Conservation (phyloP, 1,140 invertebrate genomes). For the Halotydeus destructor region DNA sequence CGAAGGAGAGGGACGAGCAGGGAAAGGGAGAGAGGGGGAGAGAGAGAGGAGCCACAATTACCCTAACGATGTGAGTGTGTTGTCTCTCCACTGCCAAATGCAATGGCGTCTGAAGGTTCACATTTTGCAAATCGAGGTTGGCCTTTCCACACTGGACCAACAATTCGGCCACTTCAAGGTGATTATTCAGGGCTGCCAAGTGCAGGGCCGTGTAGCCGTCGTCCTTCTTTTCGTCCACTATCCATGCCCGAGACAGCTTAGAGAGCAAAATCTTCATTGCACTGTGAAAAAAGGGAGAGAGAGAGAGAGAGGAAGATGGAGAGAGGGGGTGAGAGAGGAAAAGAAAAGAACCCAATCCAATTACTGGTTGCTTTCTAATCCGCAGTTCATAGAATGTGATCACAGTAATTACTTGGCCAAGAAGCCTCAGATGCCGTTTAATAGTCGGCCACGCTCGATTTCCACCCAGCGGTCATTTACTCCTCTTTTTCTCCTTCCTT, state of each 20-base stretch:
- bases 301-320: slow-evolving; percentile 24
- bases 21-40: neutral
- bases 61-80: slow-evolving; percentile 78
- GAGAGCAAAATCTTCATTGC: slow-evolving; percentile 80
- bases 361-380: too few species aligned
- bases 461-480: too few species aligned
- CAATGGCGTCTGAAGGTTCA: slow-evolving; percentile 85
- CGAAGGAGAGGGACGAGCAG: neutral
- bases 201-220: slow-evolving; percentile 92
- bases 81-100: slow-evolving; percentile 87
- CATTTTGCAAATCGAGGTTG: slow-evolving; percentile 72
- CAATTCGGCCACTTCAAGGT: slow-evolving; percentile 85
- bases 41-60: too few species aligned
- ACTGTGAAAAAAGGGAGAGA: slow-evolving; percentile 34
- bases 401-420: too few species aligned
- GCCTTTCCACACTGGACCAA: slow-evolving; percentile 52
- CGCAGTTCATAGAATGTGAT: too few species aligned
- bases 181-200: slow-evolving; percentile 85
- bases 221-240: slow-evolving; percentile 94
- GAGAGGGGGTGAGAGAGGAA: slow-evolving; percentile 30
- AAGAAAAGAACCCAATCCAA: too few species aligned
- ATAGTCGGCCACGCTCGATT: too few species aligned
- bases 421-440: too few species aligned
- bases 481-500: too few species aligned
- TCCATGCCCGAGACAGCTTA: slow-evolving; percentile 80